Conservation (phyloP, 2,797 vertebrate species). For the Myoxocephalus aenaeus region DNA sequence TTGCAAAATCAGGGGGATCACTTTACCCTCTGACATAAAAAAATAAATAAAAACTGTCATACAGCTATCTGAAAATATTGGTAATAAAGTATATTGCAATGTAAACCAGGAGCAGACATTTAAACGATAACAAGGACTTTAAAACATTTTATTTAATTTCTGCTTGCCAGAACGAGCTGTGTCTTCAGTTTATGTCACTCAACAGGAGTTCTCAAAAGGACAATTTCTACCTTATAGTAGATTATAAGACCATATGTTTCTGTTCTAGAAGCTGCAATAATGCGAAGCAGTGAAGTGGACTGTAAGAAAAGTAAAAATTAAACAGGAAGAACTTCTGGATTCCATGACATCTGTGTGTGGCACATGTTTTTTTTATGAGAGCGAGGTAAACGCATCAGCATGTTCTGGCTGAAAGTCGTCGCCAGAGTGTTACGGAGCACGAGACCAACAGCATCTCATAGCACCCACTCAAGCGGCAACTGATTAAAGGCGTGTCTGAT, state of each 20-base stretch:
- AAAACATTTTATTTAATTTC: background rate
- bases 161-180: background rate
- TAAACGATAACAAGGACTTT: background rate
- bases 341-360: background rate
- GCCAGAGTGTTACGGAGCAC: background rate
- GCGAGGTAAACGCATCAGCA: background rate
- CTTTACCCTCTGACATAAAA: background rate
- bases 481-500: background rate
- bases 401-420: background rate
- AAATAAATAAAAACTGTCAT: background rate
- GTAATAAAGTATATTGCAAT: background rate
- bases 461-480: background rate
- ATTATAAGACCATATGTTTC: background rate
- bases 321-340: background rate
- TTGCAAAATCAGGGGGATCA: background rate
- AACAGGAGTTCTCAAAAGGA: background rate
- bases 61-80: background rate
- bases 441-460: background rate
- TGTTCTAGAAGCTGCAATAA: background rate
- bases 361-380: constrained; percentile 5
- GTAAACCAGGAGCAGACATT: background rate
- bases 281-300: background rate
- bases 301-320: constrained; percentile 15
- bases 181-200: background rate
- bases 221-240: background rate